Percentiles rank a stretch among this genome's conserved stretches.
These are phyloP conservation scores for Scaeva pyrastri DNA, from an alignment of 2,888 invertebrate species.

Conservation along the genomic window DNA sequence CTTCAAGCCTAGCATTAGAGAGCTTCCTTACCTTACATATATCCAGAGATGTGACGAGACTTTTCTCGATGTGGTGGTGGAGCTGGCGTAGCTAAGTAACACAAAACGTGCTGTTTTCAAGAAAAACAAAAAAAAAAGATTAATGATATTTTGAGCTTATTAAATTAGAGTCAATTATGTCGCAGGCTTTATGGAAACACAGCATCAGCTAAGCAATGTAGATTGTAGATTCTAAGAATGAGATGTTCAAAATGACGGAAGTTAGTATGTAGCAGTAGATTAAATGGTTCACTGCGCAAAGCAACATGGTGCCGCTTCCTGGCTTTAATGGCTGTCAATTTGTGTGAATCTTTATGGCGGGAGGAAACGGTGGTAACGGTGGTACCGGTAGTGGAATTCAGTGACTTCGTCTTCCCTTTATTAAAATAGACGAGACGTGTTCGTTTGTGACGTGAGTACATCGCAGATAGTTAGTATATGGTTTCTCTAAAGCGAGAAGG, in stretches of 20 bases:
- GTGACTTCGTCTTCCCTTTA: too few species aligned
- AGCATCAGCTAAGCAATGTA: too few species aligned
- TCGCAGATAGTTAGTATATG: too few species aligned
- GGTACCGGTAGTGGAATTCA: too few species aligned
- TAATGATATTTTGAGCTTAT: constrained; percentile 27
- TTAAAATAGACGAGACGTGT: too few species aligned
- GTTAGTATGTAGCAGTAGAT: constrained; percentile 7
- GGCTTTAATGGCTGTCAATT: constrained; percentile 1
- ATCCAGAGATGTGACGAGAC: too few species aligned
- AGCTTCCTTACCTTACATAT: background rate
- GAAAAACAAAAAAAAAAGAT: constrained; percentile 9
- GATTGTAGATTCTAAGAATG: background rate
- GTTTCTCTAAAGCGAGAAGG: too few species aligned
- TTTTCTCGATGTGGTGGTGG: too few species aligned
- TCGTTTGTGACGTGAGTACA: too few species aligned
- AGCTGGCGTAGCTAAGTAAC: background rate
- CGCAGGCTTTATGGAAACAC: background rate
- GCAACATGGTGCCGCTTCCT: constrained; percentile 4
- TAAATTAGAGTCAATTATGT: constrained; percentile 26
- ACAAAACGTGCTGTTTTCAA: background rate
- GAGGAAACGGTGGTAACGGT: too few species aligned
- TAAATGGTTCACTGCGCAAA: constrained; percentile 1
- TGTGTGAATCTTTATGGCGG: background rate
- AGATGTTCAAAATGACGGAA: constrained; percentile 24
- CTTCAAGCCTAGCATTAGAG: background rate